Conservation (phyloP, 2,888 invertebrate genomes). For the Steinernema carpocapsae region DNA sequence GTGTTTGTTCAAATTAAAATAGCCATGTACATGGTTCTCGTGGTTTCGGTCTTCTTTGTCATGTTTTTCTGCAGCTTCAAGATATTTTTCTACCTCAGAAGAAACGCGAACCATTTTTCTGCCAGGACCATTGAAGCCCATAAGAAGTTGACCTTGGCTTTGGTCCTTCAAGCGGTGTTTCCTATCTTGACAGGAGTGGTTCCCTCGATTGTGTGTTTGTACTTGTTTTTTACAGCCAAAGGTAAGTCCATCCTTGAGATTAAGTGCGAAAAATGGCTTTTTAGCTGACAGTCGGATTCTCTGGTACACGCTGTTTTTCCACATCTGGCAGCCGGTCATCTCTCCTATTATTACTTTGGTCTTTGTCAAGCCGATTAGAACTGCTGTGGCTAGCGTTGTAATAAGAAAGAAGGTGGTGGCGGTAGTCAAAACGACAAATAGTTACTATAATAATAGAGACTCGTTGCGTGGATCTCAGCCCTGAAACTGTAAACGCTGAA, state of each 20-base stretch:
- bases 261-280: background rate
- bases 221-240: background rate
- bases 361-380: background rate
- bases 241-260: background rate
- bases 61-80: slow-evolving; percentile 21
- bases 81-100: background rate
- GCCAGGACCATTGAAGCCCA: background rate
- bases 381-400: background rate
- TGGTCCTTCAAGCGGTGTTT: slow-evolving; percentile 11
- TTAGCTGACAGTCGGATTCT: slow-evolving; percentile 1
- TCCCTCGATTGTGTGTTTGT: slow-evolving; percentile 1
- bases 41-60: background rate
- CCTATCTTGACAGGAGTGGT: background rate
- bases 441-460: no score
- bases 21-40: background rate
- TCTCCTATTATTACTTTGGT: background rate
- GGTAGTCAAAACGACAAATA: no score
- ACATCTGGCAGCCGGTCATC: slow-evolving; percentile 10
- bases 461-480: no score
- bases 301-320: background rate
- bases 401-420: no score
- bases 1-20: background rate
- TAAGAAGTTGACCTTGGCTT: background rate
- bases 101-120: background rate
- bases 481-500: no score